Base-by-base conservation (phyloP, 2,888 invertebrate genomes). In the Ophion obscuratus region DNA sequence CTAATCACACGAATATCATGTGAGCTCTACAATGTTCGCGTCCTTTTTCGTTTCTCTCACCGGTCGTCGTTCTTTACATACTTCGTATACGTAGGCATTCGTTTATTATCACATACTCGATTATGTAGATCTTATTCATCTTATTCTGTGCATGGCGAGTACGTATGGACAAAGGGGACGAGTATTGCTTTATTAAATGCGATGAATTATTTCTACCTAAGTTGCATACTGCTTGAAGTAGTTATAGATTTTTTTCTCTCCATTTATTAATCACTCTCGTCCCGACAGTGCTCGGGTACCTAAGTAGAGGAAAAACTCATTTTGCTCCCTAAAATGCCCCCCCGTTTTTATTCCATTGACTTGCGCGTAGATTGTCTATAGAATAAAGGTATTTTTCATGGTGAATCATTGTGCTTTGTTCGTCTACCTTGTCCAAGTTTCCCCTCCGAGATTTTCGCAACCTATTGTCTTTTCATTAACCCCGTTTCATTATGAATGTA, bases 331-430 rank as follows among this genome's bases (percentile, higher is more conserved):
- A 70, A 53, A 53, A 77, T 87, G 87, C 85, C 87, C 89, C 88
- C 89, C 87, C 89, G 87, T 92, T 92, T 88, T 90, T 88, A 61
- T 92, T 90, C 88, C 61, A 77, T 61, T 85, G 89, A 85, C 88
- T 83, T 89, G 87, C 90, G 88, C 91, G 90, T 92, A 92, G 91
- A 91, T 90, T 83, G 86, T 91, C 89, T 89, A 87, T 90, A 91
- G 91, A 93, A 93, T 93, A 93, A 93, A 93, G 90, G 90, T 93
- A 89, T 92, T 89, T 74, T 92, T 92, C 90, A 92, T 90, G 90
- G 91, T 91, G 88, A 92, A 92, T 88, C 90, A 91, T 92, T 93
- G 92, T 93, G 91, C 92, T 93, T 93, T 93, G 92, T 93, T 93
- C 92, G 92, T 91, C 92, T 89, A 90, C 91, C 92, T 90, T 80